A percentile compares a stretch with the other conserved stretches of the same genome.
phyloP scores from a whole-genome alignment of 2,113 vertebrate genomes.

The Columba livia region DNA sequence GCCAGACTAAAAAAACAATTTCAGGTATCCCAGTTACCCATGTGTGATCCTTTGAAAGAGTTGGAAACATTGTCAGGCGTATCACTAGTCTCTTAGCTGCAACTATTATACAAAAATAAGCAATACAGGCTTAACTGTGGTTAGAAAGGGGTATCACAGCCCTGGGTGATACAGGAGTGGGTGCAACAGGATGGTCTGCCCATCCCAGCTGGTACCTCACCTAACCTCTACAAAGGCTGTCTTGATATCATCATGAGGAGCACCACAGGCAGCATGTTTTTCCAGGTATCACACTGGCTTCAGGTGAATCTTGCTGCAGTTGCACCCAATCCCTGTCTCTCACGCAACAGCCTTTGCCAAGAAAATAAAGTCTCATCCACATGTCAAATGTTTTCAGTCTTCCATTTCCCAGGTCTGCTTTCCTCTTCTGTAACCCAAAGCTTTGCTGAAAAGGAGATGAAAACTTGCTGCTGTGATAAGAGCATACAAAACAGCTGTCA shows the following conservation, averaged over 20 bases:
- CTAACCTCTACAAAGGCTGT: background rate
- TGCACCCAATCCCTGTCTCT: background rate
- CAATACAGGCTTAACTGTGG: background rate
- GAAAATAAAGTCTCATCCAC: background rate
- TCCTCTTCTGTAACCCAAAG: background rate
- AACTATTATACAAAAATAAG: background rate
- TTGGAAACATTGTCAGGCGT: background rate
- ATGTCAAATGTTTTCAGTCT: background rate
- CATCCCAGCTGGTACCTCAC: background rate
- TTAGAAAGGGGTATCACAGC: background rate
- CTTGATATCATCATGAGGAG: background rate
- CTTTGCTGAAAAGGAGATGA: background rate
- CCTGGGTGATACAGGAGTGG: no score
- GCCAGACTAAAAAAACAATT: background rate
- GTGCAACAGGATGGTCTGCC: background rate
- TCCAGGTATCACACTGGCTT: rapidly evolving
- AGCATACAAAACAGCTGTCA: no score
- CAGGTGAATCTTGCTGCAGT: background rate
- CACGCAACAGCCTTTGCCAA: background rate
- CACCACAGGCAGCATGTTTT: background rate
- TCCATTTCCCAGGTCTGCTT: background rate
- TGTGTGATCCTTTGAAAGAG: background rate
- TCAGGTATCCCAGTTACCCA: background rate
- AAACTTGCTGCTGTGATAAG: no score
- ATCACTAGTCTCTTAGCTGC: background rate